Conservation (phyloP, 2,113 vertebrate species). For the Semicossyphus pulcher region DNA sequence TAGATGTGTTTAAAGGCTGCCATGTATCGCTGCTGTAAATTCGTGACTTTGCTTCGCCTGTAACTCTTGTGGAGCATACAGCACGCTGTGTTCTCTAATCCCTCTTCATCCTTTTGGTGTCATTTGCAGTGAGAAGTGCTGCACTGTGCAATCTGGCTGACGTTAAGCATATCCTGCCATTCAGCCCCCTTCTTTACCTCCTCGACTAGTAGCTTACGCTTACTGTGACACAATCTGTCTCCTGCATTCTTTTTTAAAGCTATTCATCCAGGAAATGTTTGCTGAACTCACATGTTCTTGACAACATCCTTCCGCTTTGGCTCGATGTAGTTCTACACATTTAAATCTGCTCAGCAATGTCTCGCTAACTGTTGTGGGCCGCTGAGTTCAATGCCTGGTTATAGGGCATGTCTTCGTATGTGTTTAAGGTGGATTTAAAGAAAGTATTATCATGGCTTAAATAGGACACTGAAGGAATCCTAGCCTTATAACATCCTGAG, state of each 20-base stretch:
- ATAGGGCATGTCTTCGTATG: not conserved
- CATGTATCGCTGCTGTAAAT: conserved; percentile 28
- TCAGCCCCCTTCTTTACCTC: conserved; percentile 70
- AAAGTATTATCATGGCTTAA: too few relatives aligned
- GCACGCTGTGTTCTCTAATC: conserved; percentile 70
- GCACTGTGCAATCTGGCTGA: conserved; percentile 75
- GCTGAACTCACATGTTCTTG: conserved; percentile 51
- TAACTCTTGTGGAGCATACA: conserved; percentile 48
- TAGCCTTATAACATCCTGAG: too few relatives aligned
- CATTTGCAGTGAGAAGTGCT: conserved; percentile 72
- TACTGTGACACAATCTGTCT: conserved; percentile 76
- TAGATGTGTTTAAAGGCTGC: conserved; percentile 48
- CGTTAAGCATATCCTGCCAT: conserved; percentile 77
- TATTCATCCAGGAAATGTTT: conserved; percentile 56
- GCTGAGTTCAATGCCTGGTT: not conserved
- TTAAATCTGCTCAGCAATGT: conserved; percentile 1
- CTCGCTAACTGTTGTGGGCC: not conserved
- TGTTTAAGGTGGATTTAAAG: too few relatives aligned
- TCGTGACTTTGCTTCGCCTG: conserved; percentile 31
- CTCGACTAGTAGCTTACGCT: conserved; percentile 66
- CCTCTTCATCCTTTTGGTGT: conserved; percentile 71
- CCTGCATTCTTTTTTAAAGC: conserved; percentile 48
- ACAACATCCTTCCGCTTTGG: conserved; percentile 6
- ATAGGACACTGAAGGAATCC: too few relatives aligned
- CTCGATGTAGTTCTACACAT: not conserved